phyloP scores from a whole-genome alignment of 2,113 vertebrate species.

The Apus apus region DNA sequence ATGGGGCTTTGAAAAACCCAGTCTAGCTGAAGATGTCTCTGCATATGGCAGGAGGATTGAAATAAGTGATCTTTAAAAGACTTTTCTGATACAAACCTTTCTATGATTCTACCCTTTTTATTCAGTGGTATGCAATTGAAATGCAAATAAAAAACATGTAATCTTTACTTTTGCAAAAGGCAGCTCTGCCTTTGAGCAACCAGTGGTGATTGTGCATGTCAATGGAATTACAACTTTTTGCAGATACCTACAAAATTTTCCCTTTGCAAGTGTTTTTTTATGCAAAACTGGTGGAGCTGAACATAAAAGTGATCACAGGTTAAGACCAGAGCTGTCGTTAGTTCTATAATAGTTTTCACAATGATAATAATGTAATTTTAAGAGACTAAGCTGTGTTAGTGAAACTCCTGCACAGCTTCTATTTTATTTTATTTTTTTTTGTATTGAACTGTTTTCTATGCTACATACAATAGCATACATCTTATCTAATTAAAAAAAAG shows the following conservation, averaged over 20 bases:
- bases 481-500: neutral
- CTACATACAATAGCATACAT: neutral
- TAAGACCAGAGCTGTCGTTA: neutral
- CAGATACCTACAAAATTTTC: neutral
- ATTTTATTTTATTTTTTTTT: neutral
- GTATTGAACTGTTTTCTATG: neutral
- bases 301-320: neutral
- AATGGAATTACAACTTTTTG: neutral
- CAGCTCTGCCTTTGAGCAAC: neutral
- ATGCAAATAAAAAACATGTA: neutral
- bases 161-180: neutral
- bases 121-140: neutral
- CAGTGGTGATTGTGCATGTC: neutral
- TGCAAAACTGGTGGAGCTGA: neutral
- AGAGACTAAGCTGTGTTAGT: neutral
- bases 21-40: neutral
- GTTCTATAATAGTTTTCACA: neutral
- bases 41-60: no score
- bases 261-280: neutral
- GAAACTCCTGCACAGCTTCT: neutral
- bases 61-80: neutral
- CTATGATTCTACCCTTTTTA: neutral
- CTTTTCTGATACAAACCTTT: neutral
- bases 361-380: neutral
- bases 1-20: neutral